These are phyloP conservation scores for Hyperopisus bebe DNA, from an alignment of 2,113 vertebrate species.

Conservation along the genomic window DNA sequence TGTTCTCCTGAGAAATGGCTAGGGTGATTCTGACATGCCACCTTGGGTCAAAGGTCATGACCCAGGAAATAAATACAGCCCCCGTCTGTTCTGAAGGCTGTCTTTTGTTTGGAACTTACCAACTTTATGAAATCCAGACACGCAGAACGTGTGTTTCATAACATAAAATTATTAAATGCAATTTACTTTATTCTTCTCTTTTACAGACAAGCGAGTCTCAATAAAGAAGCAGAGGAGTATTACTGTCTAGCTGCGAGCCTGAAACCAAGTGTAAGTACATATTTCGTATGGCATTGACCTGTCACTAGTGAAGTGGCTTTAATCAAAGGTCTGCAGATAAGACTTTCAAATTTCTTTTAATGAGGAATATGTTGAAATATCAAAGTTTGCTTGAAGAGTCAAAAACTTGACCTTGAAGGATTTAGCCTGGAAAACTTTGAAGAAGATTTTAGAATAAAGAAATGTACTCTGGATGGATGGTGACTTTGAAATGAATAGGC, in stretches of 20 bases:
- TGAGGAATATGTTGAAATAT: not conserved
- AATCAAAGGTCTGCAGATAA: not conserved
- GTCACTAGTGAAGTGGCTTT: not conserved
- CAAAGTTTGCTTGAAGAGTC: not conserved
- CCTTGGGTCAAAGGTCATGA: not conserved
- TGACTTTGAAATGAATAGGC: not conserved
- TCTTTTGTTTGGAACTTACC: not conserved
- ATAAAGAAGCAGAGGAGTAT: constrained; percentile 72
- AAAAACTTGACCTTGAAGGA: not conserved
- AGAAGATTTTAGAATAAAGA: not conserved
- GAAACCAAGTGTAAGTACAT: constrained; percentile 69
- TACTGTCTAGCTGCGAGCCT: constrained; percentile 69
- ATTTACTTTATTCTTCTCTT: constrained; percentile 9
- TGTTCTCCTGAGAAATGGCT: not conserved
- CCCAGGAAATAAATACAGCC: not conserved
- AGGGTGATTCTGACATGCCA: not conserved
- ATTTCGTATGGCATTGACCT: not conserved
- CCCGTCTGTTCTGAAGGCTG: not conserved
- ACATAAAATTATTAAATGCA: not conserved
- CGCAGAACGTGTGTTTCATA: not conserved
- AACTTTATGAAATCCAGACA: not conserved
- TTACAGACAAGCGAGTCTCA: constrained; percentile 72
- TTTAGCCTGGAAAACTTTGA: not conserved
- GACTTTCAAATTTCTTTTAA: not conserved
- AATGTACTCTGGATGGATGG: not conserved